Evolutionary conservation across 2,888 invertebrate genomes (phyloP).

Genomic region (Leucoma salicis): DNA sequence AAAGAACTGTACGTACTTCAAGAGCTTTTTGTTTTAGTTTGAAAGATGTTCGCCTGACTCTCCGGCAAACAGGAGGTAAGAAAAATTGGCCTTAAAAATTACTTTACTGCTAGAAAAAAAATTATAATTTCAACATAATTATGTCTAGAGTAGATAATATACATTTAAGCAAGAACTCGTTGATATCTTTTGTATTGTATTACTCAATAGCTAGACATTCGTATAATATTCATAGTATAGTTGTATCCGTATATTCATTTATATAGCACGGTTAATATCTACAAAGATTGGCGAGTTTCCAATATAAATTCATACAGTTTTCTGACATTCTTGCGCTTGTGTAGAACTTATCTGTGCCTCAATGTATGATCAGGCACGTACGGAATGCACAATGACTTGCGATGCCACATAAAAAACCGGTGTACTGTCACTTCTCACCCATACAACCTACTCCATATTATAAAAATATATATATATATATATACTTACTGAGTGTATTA

Average conservation of each 20-base stretch:
- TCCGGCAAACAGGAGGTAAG: no score
- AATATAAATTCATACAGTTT: conserved; percentile 35
- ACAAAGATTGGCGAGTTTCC: conserved; percentile 29
- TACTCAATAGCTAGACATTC: conserved; percentile 1
- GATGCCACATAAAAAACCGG: conserved; percentile 29
- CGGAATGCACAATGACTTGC: conserved; percentile 23
- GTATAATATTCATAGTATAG: conserved; percentile 3
- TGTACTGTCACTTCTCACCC: conserved; percentile 8
- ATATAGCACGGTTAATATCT: conserved; percentile 21
- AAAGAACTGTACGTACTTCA: no score
- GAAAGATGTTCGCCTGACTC: no score
- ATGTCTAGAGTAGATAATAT: no score
- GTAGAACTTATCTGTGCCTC: conserved; percentile 26
- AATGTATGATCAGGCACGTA: conserved; percentile 44
- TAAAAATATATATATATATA: no score
- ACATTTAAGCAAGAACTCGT: conserved; percentile 35
- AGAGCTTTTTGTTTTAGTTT: no score
- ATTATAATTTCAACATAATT: no score
- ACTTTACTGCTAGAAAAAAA: no score
- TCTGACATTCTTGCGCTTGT: conserved; percentile 23
- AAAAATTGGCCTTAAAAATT: no score
- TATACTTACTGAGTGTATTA: no score
- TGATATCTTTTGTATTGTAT: conserved; percentile 50
- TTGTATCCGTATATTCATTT: conserved; percentile 12
- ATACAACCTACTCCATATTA: background rate